These are phyloP conservation scores for Leptestheria dahalacensis DNA, from an alignment of 1,140 invertebrate species.

Conservation along the genomic window DNA sequence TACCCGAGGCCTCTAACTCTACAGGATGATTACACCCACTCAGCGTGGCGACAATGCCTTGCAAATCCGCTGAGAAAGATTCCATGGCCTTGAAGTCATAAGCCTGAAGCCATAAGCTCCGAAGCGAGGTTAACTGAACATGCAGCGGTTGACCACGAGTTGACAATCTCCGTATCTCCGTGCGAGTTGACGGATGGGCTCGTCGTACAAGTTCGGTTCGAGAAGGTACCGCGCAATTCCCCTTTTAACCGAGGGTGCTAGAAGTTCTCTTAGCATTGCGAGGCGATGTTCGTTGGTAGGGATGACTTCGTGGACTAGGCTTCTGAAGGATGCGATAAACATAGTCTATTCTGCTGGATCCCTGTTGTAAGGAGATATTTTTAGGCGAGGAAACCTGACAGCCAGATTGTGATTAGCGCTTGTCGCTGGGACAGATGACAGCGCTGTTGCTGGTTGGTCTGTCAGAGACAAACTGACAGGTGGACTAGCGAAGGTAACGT, in stretches of 20 bases:
- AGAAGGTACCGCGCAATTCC: not conserved
- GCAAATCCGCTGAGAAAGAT: not conserved
- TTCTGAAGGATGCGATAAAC: slow-evolving; percentile 4
- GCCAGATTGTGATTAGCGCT: not conserved
- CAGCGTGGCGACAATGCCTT: not conserved
- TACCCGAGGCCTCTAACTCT: not conserved
- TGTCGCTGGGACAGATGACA: not conserved
- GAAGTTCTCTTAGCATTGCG: not conserved
- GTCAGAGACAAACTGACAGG: no score
- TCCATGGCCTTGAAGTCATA: not conserved
- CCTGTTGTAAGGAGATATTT: not conserved
- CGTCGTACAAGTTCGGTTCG: not conserved
- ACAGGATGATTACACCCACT: not conserved
- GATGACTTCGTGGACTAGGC: slow-evolving; percentile 5
- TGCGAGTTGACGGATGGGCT: not conserved
- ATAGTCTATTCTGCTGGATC: slow-evolving; percentile 7
- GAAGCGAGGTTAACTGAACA: not conserved
- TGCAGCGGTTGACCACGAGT: not conserved
- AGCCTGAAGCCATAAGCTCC: not conserved
- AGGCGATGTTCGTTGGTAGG: not conserved
- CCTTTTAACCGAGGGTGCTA: not conserved
- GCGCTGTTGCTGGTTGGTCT: no score
- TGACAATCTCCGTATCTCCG: not conserved
- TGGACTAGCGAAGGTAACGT: not conserved
- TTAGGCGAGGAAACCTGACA: not conserved